Conservation (phyloP, 2,888 invertebrate genomes). For the Hyles lineata region DNA sequence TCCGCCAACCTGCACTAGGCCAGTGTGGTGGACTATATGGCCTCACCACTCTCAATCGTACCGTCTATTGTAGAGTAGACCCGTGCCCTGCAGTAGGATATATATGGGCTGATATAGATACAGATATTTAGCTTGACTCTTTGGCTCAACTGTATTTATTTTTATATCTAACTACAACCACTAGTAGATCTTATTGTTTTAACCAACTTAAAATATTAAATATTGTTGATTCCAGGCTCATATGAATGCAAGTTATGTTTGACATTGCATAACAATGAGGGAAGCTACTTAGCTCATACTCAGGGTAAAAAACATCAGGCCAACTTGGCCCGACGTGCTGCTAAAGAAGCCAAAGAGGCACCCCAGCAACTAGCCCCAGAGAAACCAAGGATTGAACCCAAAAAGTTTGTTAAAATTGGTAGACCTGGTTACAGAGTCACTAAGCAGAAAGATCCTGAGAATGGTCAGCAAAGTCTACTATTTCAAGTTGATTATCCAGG, state of each 20-base stretch:
- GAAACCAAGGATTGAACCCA: slow-evolving; percentile 98
- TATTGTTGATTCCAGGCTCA: slow-evolving; percentile 85
- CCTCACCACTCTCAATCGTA: no score
- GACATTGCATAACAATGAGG: slow-evolving; percentile 99
- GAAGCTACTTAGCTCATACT: slow-evolving; percentile 99
- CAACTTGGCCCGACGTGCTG: slow-evolving; percentile 98
- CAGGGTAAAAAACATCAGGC: slow-evolving; percentile 99
- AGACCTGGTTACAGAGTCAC: slow-evolving; percentile 99
- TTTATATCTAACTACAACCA: no score
- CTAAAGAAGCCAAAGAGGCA: slow-evolving; percentile 99
- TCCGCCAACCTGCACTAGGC: no score
- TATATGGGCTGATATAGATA: no score
- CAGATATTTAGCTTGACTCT: no score
- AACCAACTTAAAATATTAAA: not conserved
- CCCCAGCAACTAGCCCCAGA: slow-evolving; percentile 97
- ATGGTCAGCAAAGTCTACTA: slow-evolving; percentile 97
- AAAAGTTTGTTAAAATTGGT: slow-evolving; percentile 99
- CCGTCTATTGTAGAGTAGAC: no score
- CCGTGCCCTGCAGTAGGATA: no score
- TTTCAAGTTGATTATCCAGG: slow-evolving; percentile 98
- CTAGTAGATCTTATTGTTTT: not conserved
- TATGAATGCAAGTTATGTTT: slow-evolving; percentile 99
- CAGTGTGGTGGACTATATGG: no score
- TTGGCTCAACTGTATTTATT: no score
- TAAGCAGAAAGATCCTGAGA: slow-evolving; percentile 98